A percentile compares a stretch with the other conserved stretches of the same genome.
Conservation (phyloP, 1,140 invertebrate species). For the Drosophila saltans region DNA sequence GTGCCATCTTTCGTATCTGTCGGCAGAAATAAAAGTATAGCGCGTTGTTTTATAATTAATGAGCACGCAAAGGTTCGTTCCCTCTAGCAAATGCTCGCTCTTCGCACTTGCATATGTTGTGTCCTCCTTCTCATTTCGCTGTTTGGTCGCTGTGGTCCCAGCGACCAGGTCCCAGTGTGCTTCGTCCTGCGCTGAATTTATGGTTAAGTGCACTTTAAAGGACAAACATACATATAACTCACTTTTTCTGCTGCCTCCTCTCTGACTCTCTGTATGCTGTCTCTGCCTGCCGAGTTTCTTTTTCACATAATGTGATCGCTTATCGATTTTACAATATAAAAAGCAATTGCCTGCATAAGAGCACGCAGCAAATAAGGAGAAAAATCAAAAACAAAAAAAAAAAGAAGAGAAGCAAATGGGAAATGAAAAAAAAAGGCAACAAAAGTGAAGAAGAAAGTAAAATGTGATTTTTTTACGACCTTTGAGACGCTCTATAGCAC, state of each 20-base stretch:
- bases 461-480: conserved; percentile 78
- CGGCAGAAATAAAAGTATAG: conserved; percentile 57
- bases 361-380: conserved; percentile 4
- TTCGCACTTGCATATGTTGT: conserved; percentile 56
- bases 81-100: conserved; percentile 40
- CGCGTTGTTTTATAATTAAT: conserved; percentile 81
- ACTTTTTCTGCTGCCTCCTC: conserved; percentile 62
- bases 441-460: conserved; percentile 54
- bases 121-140: conserved; percentile 1
- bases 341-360: conserved; percentile 77
- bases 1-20: conserved; percentile 16
- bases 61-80: conserved; percentile 58
- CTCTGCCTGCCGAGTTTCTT: conserved; percentile 17
- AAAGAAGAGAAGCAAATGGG: neutral
- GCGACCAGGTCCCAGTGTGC: conserved; percentile 18
- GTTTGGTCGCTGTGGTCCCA: neutral
- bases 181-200: conserved; percentile 60
- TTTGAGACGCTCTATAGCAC: conserved; percentile 42
- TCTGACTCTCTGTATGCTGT: no score
- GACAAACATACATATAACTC: conserved; percentile 79
- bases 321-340: conserved; percentile 82
- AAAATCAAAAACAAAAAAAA: conserved; percentile 21
- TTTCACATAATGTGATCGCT: conserved; percentile 76
- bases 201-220: conserved; percentile 81
- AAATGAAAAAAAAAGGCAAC: neutral